Conservation (phyloP, 2,888 invertebrate genomes). For the Apamea anceps region DNA sequence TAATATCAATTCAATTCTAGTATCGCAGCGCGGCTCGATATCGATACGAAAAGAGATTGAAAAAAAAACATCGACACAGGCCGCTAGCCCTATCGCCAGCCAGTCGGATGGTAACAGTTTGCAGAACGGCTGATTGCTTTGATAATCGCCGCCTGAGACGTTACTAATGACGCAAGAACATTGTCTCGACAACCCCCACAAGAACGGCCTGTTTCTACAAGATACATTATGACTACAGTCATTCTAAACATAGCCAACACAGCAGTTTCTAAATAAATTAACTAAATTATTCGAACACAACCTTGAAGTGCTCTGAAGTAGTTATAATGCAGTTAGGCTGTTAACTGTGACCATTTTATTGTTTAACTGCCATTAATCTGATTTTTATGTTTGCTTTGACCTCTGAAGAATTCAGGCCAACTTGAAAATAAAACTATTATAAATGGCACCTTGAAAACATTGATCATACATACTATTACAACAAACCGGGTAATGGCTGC, state of each 20-base stretch:
- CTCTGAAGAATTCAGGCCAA: constrained; percentile 53
- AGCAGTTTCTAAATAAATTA: constrained; percentile 52
- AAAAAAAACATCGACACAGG: constrained; percentile 52
- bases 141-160: constrained; percentile 85
- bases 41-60: constrained; percentile 39
- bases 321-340: constrained; percentile 51
- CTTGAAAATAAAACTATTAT: constrained; percentile 44
- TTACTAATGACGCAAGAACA: constrained; percentile 85
- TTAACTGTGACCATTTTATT: constrained; percentile 54
- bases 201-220: constrained; percentile 70
- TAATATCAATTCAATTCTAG: constrained; percentile 27
- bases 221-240: constrained; percentile 71
- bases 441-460: constrained; percentile 45
- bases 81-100: constrained; percentile 59
- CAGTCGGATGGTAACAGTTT: constrained; percentile 78
- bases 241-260: constrained; percentile 51
- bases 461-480: constrained; percentile 1
- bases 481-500: background rate
- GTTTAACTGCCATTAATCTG: constrained; percentile 48
- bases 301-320: constrained; percentile 46
- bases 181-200: constrained; percentile 73
- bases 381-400: constrained; percentile 48
- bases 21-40: constrained; percentile 25
- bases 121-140: constrained; percentile 86
- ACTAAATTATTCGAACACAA: constrained; percentile 38